phyloP scores from a whole-genome alignment of 1,140 invertebrate species.

The Globodera ellingtonae region DNA sequence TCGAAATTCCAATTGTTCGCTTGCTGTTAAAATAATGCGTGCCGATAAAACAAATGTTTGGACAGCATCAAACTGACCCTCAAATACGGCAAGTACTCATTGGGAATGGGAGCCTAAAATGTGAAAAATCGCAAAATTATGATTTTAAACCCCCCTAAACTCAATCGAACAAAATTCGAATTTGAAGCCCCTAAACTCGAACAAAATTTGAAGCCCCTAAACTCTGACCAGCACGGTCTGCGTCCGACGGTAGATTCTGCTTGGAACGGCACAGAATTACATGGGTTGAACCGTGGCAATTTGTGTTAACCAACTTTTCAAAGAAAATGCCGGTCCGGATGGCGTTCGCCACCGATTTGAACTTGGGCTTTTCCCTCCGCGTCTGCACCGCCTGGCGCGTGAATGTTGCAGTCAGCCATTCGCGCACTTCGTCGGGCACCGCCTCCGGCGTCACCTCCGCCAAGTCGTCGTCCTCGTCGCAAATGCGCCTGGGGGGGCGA shows the following conservation, averaged over 20 bases:
- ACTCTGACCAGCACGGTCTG: slow-evolving; percentile 80
- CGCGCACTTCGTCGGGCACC: slow-evolving; percentile 70
- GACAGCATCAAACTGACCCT: neutral
- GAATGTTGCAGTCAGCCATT: slow-evolving; percentile 96
- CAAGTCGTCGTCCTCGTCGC: slow-evolving; percentile 64
- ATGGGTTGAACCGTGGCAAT: neutral
- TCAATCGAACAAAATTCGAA: no score
- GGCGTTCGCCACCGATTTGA: slow-evolving; percentile 92
- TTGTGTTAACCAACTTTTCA: slow-evolving; percentile 65
- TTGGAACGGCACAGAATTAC: slow-evolving; percentile 10
- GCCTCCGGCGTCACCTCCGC: slow-evolving; percentile 65
- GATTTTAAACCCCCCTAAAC: no score
- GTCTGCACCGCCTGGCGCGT: slow-evolving; percentile 76
- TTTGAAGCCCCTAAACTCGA: no score
- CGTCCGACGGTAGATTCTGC: slow-evolving; percentile 80
- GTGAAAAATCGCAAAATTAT: slow-evolving; percentile 2
- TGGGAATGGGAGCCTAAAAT: slow-evolving; percentile 10
- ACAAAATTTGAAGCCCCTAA: no score
- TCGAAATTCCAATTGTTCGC: slow-evolving; percentile 94
- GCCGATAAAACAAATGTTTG: slow-evolving; percentile 8
- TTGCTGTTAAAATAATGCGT: slow-evolving; percentile 57
- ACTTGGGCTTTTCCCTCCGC: slow-evolving; percentile 74
- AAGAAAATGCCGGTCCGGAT: slow-evolving; percentile 96
- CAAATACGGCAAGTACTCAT: slow-evolving; percentile 20
- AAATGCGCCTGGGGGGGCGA: slow-evolving; percentile 52